phyloP scores from a whole-genome alignment of 2,113 vertebrate species.

The Tachuris rubrigastra region DNA sequence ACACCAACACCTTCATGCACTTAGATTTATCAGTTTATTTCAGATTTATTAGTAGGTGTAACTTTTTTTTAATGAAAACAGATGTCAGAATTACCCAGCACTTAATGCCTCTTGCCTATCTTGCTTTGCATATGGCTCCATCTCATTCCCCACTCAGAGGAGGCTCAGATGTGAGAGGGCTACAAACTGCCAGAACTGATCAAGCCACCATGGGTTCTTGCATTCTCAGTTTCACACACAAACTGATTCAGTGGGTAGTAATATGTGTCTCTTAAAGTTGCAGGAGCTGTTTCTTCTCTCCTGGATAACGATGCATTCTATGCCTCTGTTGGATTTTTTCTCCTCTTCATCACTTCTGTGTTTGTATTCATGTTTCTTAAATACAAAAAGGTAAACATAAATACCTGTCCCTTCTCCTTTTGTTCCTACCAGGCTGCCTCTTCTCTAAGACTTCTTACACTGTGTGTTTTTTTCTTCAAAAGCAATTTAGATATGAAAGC shows the following conservation, averaged over 20 bases:
- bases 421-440: not conserved
- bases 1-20: not conserved
- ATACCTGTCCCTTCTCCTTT: not conserved
- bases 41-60: not conserved
- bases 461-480: slow-evolving; percentile 23
- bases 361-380: slow-evolving; percentile 64
- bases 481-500: slow-evolving; percentile 88
- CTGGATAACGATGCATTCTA: slow-evolving; percentile 58
- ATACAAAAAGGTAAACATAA: slow-evolving; percentile 76
- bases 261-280: slow-evolving; percentile 45
- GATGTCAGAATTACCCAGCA: not conserved
- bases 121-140: not conserved
- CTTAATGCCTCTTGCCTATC: not conserved
- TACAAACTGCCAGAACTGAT: not conserved
- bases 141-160: not conserved
- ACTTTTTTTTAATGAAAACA: not conserved
- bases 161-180: not conserved
- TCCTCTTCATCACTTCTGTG: slow-evolving; percentile 41
- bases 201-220: rapidly evolving
- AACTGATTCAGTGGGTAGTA: not conserved
- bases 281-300: slow-evolving; percentile 57
- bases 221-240: too few species aligned
- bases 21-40: not conserved
- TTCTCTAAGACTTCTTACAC: not conserved
- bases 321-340: slow-evolving; percentile 50